Conservation (phyloP, 2,113 vertebrate genomes). For the Egretta garzetta region DNA sequence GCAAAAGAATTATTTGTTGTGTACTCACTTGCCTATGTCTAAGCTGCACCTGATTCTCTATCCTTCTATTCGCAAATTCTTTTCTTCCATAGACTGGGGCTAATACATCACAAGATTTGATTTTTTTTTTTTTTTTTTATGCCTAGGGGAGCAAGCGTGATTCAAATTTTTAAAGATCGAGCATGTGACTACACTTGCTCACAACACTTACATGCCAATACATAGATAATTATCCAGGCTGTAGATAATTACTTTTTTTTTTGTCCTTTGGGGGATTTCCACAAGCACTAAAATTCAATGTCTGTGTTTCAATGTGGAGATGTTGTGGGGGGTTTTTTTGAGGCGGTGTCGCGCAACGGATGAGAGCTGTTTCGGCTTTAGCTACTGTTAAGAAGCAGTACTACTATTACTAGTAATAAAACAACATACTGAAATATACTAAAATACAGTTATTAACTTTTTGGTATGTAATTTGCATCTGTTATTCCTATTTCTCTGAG, state of each 20-base stretch:
- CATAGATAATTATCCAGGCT: background rate
- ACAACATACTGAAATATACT: background rate
- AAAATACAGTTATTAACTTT: background rate
- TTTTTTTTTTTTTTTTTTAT: background rate
- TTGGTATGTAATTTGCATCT: background rate
- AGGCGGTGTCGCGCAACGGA: background rate
- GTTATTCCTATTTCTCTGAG: background rate
- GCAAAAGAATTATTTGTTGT: background rate
- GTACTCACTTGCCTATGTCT: background rate
- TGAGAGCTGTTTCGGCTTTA: background rate
- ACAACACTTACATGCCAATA: constrained; percentile 2
- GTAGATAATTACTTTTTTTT: background rate
- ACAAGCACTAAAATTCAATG: background rate
- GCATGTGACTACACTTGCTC: background rate
- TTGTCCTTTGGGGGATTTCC: background rate
- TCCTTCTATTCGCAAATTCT: background rate
- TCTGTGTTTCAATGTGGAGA: background rate
- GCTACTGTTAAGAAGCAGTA: background rate
- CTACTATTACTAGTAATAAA: background rate
- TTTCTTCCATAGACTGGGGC: background rate
- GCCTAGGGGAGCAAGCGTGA: background rate
- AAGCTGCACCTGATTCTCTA: background rate
- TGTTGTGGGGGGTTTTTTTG: background rate
- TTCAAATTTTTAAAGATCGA: background rate
- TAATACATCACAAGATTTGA: background rate